Evolutionary conservation across 2,888 invertebrate species (phyloP).

Genomic region (Carpatolechia fugitivella): DNA sequence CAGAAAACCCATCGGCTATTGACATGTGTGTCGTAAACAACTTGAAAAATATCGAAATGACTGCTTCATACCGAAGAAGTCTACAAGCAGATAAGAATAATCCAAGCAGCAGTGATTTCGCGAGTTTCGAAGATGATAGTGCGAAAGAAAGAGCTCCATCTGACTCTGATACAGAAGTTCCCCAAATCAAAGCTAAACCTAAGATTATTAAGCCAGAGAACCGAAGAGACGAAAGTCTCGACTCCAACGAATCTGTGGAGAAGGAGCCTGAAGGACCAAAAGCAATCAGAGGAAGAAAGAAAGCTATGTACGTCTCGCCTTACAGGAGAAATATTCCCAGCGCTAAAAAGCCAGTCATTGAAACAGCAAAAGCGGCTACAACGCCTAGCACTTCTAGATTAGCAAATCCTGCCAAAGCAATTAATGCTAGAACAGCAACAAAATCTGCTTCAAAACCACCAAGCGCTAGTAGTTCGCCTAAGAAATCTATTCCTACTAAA

Average conservation of each 20-base stretch:
- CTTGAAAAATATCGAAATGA: conserved; percentile 70
- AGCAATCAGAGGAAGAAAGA: conserved; percentile 82
- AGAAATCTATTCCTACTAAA: conserved; percentile 51
- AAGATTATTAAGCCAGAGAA: conserved; percentile 79
- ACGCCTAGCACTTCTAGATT: conserved; percentile 40
- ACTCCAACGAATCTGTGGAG: conserved; percentile 69
- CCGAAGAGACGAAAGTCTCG: conserved; percentile 61
- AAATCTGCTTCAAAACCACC: conserved; percentile 44
- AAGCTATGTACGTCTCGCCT: conserved; percentile 83
- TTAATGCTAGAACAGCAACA: conserved; percentile 53
- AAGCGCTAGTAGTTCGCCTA: conserved; percentile 58
- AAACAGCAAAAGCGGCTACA: conserved; percentile 28
- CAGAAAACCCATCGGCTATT: conserved; percentile 66
- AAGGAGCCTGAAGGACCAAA: conserved; percentile 73
- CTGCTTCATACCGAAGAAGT: conserved; percentile 52
- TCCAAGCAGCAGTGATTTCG: conserved; percentile 62
- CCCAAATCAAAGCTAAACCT: conserved; percentile 65
- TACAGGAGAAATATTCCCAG: conserved; percentile 63
- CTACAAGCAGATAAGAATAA: conserved; percentile 40
- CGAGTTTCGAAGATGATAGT: conserved; percentile 79
- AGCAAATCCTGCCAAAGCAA: conserved; percentile 44
- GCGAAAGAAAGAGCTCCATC: conserved; percentile 76
- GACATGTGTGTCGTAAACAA: conserved; percentile 71
- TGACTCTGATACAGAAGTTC: conserved; percentile 64
- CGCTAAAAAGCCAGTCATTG: conserved; percentile 48